Percentiles rank a stretch among this genome's conserved stretches.
phyloP scores from a whole-genome alignment of 2,113 vertebrate species.

The Anhinga rufa region DNA sequence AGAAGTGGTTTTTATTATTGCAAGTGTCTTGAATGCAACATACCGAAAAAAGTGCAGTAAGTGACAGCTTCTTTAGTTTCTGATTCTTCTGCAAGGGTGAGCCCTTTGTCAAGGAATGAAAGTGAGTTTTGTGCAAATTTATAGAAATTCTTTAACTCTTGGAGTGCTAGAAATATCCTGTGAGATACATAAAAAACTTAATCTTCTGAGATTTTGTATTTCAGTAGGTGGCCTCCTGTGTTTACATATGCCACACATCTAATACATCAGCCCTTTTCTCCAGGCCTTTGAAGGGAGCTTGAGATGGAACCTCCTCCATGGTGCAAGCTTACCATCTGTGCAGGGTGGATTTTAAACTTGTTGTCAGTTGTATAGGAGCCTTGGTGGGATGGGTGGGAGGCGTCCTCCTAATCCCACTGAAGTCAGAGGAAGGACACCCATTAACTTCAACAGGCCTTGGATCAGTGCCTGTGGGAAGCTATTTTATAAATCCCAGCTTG shows the following conservation, averaged over 20 bases:
- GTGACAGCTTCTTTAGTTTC: not conserved
- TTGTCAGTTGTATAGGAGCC: not conserved
- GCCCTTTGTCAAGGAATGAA: not conserved
- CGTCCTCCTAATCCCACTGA: not conserved
- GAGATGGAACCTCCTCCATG: not conserved
- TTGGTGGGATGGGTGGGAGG: not conserved
- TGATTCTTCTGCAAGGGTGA: not conserved
- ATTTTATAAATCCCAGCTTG: constrained; percentile 1
- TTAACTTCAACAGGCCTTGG: not conserved
- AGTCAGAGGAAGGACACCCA: not conserved
- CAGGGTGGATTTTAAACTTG: not conserved
- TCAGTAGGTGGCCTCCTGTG: not conserved
- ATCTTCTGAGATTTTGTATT: not conserved
- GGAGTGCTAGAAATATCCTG: not conserved
- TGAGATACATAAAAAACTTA: not conserved
- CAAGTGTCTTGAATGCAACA: not conserved
- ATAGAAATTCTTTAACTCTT: not conserved
- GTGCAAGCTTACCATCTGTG: not conserved
- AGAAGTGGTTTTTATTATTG: not conserved
- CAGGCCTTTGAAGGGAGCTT: not conserved
- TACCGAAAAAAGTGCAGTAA: not conserved
- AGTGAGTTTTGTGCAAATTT: not conserved
- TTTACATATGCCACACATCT: not conserved
- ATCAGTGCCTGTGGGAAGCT: constrained; percentile 11
- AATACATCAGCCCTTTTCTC: not conserved